Evolutionary conservation across 2,888 invertebrate genomes (phyloP).

Genomic region (Drosophila pseudotalamancana): DNA sequence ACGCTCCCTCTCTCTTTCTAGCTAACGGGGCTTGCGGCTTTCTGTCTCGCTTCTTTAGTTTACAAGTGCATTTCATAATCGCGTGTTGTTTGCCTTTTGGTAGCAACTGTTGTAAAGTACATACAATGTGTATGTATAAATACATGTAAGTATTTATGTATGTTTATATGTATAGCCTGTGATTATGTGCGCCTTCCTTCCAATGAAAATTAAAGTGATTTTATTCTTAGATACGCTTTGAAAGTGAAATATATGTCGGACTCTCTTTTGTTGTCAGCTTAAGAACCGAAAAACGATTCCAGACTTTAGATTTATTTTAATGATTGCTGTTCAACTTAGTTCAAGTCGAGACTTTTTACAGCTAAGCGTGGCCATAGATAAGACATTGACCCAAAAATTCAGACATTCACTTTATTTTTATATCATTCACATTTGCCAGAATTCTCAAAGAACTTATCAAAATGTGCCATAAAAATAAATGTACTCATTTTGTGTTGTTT

Average conservation of each 20-base stretch:
- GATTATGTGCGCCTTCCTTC: constrained; percentile 26
- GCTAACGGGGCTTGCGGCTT: not conserved
- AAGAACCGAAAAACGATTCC: not conserved
- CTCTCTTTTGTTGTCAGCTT: constrained; percentile 26
- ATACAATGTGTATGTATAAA: not conserved
- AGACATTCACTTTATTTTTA: constrained; percentile 13
- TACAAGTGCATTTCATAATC: constrained; percentile 62
- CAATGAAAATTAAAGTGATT: constrained; percentile 46
- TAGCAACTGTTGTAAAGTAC: constrained; percentile 25
- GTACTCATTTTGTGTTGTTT: too few relatives aligned
- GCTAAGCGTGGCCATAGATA: constrained; percentile 5
- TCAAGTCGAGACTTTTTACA: constrained; percentile 11
- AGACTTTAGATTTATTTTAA: constrained; percentile 5
- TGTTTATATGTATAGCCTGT: constrained; percentile 3
- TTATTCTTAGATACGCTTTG: constrained; percentile 25
- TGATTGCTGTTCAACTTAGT: constrained; percentile 5
- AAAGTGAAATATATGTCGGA: constrained; percentile 43
- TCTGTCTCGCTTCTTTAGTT: constrained; percentile 6
- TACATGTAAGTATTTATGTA: constrained; percentile 3
- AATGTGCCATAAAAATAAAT: not conserved
- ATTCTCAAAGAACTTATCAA: not conserved
- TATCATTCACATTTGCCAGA: too few relatives aligned
- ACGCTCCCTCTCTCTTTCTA: constrained; percentile 3
- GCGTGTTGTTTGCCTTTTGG: constrained; percentile 32
- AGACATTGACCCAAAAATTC: constrained; percentile 22